Evolutionary conservation across 2,888 invertebrate genomes (phyloP).

Genomic region (Melinaea marsaeus): DNA sequence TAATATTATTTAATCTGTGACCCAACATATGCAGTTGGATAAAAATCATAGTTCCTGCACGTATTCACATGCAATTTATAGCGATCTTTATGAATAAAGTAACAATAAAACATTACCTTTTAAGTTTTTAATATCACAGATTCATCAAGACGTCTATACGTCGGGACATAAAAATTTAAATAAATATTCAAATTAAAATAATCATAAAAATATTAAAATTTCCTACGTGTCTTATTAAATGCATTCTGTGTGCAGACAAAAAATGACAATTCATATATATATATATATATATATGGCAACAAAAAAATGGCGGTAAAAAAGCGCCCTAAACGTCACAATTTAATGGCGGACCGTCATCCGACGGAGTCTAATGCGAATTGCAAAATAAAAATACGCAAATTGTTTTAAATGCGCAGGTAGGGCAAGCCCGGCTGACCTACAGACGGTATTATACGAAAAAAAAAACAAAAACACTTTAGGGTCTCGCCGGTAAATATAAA

Average conservation of each 20-base stretch:
- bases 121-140: neutral
- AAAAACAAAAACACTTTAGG: conserved; percentile 47
- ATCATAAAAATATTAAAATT: neutral
- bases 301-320: conserved; percentile 24
- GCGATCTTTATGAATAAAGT: conserved; percentile 10
- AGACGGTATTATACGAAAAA: conserved; percentile 58
- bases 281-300: neutral
- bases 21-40: conserved; percentile 11
- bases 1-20: conserved; percentile 10
- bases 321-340: conserved; percentile 44
- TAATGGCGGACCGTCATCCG: conserved; percentile 60
- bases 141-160: too few species aligned
- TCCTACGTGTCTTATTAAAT: neutral
- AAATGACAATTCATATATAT: conserved; percentile 8
- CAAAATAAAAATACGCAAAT: conserved; percentile 64
- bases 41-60: conserved; percentile 16
- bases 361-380: conserved; percentile 51
- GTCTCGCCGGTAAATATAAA: conserved; percentile 32
- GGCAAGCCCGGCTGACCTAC: conserved; percentile 70
- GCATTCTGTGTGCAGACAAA: conserved; percentile 5
- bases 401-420: conserved; percentile 75
- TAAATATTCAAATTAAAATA: too few species aligned
- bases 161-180: too few species aligned
- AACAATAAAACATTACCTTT: neutral
- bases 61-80: conserved; percentile 11